Evolutionary conservation across 53 echinoderm and acorn worm genomes (phyloP), one percentile per base, ranked within the genome.

Genomic region (Crossaster papposus): DNA sequence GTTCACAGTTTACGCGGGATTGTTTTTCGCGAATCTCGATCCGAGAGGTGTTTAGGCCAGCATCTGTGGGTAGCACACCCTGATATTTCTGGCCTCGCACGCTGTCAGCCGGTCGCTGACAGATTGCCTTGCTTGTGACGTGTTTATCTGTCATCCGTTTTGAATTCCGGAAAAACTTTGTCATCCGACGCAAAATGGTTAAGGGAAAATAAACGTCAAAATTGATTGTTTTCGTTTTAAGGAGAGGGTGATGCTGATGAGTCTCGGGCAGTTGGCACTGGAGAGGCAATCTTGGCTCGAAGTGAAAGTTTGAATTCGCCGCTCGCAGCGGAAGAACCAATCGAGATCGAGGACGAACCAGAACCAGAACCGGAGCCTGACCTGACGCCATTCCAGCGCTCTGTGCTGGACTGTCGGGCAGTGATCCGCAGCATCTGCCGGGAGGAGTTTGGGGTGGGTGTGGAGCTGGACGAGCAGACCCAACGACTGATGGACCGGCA

Each of bases 391-490:
- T 62, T 51, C 54, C 85, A 93, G 88, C 34, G 54, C 30, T 65
- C 73, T 9, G 88, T 90, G 64, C 7, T 86, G 44, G 64, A 80
- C 71, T 90, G 93, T 53, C 72, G 76, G 70, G 50, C 24, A 22
- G 83, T 90, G n/a, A 62, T 93, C 7, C 74, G 88, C 54, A 71
- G 86, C 62, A 87, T 93, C 75, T 79, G 88, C 14, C 78, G 90
- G 73, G 64, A 86, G 38, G 93, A 93, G 31, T 93, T 93, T 76
- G 90, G 87, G 36, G 54, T 93, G 28, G 90, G 88, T 1, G 50
- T 87, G 68, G 51, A 75, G 5, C 77, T 90, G 22, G 73, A 44
- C 28, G 88, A 87, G 75, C 72, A 77, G 22, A 50, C 65, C 34
- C 63, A 33, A 54, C n/a, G 81, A 13, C 77, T 93, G 33, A 93